Evolutionary conservation across 1,140 invertebrate species (phyloP), one percentile per base, ranked within the genome.

Genomic region (Aphelinus certus): DNA sequence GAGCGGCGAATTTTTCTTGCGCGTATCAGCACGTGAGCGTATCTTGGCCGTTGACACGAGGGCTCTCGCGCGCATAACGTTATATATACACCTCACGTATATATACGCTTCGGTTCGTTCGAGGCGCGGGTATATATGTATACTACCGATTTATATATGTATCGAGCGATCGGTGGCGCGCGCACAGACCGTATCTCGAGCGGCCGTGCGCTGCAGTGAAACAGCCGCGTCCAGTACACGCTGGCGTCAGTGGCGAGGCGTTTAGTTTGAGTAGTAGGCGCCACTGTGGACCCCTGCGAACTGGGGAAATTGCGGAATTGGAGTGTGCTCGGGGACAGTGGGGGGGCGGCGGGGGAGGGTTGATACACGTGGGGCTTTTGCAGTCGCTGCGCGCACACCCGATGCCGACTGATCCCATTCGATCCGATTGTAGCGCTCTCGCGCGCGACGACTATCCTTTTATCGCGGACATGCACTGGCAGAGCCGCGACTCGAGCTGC

Each of bases 291-390:
- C 26, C 26, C 66, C 3, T 7, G 2, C 53, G 10, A 60, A 67
- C 71, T 73, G 56, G 57, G 60, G 73, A 75, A 75, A 75, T 57
- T 63, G 60, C 73, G 48, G 66, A 75, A 75, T 75, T 67, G 67
- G 68, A 70, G 57, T 55, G 51, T 53, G 49, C 45, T n/a, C 42
- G 5, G 58, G 26, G 3, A 60, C 42, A 7, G 26, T 26, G 26
- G 26, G 26, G 26, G 26, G 26, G 26, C 26, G 26, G 26, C 26
- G 0, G 26, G 26, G 26, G 26, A 26, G 26, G 26, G 26, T 26
- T 26, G 4, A 60, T 26, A n/a, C n/a, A 60, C 58, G 10, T 60
- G 42, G 58, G 42, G 58, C n/a, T 7, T 26, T 4, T 60, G 42
- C 42, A 60, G 7, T 60, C 58, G 4, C 51, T 53, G 9, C 51